Evolutionary conservation across 2,888 invertebrate genomes (phyloP), one percentile per base, ranked within the genome.

Genomic region (Drosophila pegasa): DNA sequence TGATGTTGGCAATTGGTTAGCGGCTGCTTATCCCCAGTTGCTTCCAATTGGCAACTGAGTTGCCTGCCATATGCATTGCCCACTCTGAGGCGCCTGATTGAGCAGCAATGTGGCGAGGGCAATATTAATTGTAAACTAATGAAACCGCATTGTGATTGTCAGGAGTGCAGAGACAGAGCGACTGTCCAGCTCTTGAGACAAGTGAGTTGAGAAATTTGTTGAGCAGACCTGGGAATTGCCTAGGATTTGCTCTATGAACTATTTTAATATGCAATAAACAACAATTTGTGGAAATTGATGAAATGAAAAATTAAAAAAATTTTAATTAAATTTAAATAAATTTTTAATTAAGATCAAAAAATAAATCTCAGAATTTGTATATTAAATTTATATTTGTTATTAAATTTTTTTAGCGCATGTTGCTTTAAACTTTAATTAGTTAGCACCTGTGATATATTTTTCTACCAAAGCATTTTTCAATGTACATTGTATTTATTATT

Each of bases 1-100:
- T 75, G 68, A 63, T 78, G 78, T 62, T 63, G 75, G 56, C 78
- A 74, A 63, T 74, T 57, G 78, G 69, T 78, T 68, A 50, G 75
- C 59, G 62, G 59, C 78, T 66, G 38, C 38, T 27, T n/a, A 18
- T 25, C 22, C 54, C 38, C 38, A 14, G 20, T 40, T 50, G 47
- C 45, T 50, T 25, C 25, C 66, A 80, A 71, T 76, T 61, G 66
- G 9, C 62, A 55, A 22, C 47, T 38, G 50, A 22, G 25, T 40
- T 60, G 78, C 47, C 51, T 45, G 41, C 40, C 56, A 66, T 40
- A 7, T 55, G 18, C n/a, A 18, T 18, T 29, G 33, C 48, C 20
- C 35, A 52, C 60, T 40, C 64, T 64, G 45, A 27, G 31, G 40
- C 16, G 43, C 2, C 22, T 9, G n/a, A n/a, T 35, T 10, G 35